Percentiles rank a stretch among this genome's conserved stretches.
Conservation (phyloP, 2,113 vertebrate genomes). For the Dipodomys spectabilis region DNA sequence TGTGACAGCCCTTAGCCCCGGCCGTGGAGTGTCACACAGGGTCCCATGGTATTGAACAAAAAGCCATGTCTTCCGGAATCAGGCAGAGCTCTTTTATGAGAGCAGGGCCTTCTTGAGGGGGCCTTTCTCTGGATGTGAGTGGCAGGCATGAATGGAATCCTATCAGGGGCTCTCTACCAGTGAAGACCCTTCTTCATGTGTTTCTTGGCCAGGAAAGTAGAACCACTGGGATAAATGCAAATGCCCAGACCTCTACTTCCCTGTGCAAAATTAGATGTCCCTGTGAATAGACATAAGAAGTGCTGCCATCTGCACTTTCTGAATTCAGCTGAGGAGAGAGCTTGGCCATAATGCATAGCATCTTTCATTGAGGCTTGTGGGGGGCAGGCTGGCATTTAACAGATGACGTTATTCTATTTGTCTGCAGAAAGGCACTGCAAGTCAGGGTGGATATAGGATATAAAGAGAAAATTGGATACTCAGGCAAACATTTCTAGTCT, state of each 20-base stretch:
- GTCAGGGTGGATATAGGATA: background rate
- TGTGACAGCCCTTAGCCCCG: constrained; percentile 53
- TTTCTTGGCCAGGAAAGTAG: constrained; percentile 71
- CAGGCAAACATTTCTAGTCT: background rate
- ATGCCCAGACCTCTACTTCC: constrained; percentile 60
- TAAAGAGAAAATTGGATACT: constrained; percentile 3
- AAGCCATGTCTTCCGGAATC: constrained; percentile 44
- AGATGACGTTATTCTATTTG: constrained; percentile 62
- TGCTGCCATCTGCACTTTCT: constrained; percentile 54
- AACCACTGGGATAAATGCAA: constrained; percentile 69
- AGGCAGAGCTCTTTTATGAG: constrained; percentile 65
- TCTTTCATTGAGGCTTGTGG: constrained; percentile 61
- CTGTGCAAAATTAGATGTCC: constrained; percentile 18
- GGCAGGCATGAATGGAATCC: constrained; percentile 69
- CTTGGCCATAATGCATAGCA: constrained; percentile 61
- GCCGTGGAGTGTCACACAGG: constrained; percentile 68
- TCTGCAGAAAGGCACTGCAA: constrained; percentile 53
- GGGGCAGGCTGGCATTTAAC: constrained; percentile 52
- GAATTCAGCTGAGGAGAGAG: constrained; percentile 54
- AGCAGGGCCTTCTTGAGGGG: constrained; percentile 59
- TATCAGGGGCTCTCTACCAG: constrained; percentile 60
- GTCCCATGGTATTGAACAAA: constrained; percentile 76
- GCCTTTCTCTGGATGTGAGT: constrained; percentile 60
- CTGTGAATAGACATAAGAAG: constrained; percentile 75
- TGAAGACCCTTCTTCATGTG: constrained; percentile 74